Base-by-base conservation (phyloP, 1,140 invertebrate species). In the Zaprionus inermis region DNA sequence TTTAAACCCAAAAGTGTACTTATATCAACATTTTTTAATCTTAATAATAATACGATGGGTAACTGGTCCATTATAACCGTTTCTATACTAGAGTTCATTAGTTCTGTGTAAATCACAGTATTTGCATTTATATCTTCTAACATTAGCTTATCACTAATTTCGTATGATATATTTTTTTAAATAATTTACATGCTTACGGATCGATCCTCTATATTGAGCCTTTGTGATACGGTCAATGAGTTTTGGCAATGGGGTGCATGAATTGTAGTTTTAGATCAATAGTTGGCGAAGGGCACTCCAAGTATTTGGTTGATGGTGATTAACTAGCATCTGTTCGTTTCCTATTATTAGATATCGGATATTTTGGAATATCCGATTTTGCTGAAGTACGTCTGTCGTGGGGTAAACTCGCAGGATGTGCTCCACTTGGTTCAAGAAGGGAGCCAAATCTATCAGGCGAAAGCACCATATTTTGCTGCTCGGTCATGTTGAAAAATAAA, bases 161-260 rank as follows among this genome's bases (percentile, higher is more conserved):
- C 0, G 12, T 36, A 36, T 36, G 34, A 41, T 41, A n/a, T 41
- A 41, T 38, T 41, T 41, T n/a, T 41, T 41, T 32, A 41, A 41
- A 41, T 41, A 41, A 41, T 41, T 14, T 41, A n/a, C 36, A 5
- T n/a, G 36, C 14, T 41, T 41, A 41, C 36, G 36, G 36, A 41
- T 41, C 36, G 36, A 41, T 41, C 14, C 36, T 41, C 36, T 41
- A 41, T 41, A 41, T 14, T 41, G 36, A 41, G 5, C 14, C 36
- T 41, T 41, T 41, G 36, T 41, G 14, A 16, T 41, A 41, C 36
- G 36, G 36, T 41, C 36, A n/a, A 41, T 41, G 36, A 41, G 36
- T 41, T 14, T 41, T 41, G 36, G 36, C 36, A 41, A 41, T 41
- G 14, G 36, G 36, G 36, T 41, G 36, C 36, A 41, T 41, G 36